phyloP scores from a whole-genome alignment of 2,888 invertebrate species.

The Homarus gammarus region DNA sequence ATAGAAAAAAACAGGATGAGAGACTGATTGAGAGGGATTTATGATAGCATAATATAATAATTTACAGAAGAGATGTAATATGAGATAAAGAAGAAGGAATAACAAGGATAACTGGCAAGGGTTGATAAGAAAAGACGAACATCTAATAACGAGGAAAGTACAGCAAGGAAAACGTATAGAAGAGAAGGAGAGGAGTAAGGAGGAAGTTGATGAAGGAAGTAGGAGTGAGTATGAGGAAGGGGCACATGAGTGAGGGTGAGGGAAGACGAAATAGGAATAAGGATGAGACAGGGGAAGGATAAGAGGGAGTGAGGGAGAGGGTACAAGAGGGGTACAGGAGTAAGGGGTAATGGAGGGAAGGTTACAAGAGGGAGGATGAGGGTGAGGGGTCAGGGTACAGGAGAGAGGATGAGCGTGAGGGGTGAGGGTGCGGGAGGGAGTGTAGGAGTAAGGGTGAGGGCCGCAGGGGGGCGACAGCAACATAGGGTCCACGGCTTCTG shows the following conservation, averaged over 20 bases:
- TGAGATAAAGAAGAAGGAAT: no score
- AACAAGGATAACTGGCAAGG: background rate
- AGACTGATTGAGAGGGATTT: no score
- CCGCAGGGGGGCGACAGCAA: constrained; percentile 51
- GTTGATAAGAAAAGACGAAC: background rate
- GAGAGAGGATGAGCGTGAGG: background rate
- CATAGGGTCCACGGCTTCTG: constrained; percentile 54
- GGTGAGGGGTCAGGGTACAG: background rate
- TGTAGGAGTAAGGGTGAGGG: background rate
- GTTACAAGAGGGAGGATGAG: constrained; percentile 7
- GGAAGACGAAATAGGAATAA: constrained; percentile 2
- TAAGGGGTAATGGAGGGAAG: background rate
- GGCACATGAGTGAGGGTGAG: background rate
- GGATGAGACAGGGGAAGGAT: background rate
- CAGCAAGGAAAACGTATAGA: background rate
- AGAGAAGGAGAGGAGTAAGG: background rate
- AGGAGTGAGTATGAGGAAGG: background rate
- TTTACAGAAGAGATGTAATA: no score
- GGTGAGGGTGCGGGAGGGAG: background rate
- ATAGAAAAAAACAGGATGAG: no score
- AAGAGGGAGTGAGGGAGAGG: constrained; percentile 13
- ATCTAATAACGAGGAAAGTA: background rate
- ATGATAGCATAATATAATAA: no score
- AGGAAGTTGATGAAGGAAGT: background rate
- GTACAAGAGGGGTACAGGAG: background rate